Evolutionary conservation across 2,888 invertebrate species (phyloP), one percentile per base, ranked within the genome.

Genomic region (Acrobasis repandana): DNA sequence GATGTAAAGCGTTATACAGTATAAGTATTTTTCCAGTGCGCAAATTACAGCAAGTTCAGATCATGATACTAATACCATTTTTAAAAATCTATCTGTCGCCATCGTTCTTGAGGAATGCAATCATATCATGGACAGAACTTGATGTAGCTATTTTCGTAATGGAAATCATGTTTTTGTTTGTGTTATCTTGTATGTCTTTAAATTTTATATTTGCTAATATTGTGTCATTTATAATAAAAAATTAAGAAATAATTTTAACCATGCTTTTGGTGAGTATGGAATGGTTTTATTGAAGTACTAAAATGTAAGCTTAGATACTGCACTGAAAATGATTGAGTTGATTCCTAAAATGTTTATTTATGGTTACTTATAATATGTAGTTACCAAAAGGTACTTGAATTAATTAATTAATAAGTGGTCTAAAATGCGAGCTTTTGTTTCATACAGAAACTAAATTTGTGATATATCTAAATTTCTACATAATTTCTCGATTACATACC

Each of bases 401-500:
- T 28, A 28, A 6, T 28, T 28, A 6, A 6, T 28, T 28, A 28
- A 8, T 14, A 43, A 43, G 43, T 43, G 43, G n/a, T 43, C 43
- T 43, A 43, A 43, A 43, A 28, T 20, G 28, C 14, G 36, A 18
- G 16, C 14, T 14, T 14, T 36, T 38, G 16, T 49, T 18, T 54
- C 36, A 36, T 16, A 16, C 36, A 18, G 8, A 15, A n/a, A 33
- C 15, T n/a, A 3, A 33, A 14, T 58, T 33, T 48, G 48, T 58
- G 48, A 15, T 34, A 10, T 16, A 28, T 28, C 57, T 58, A 58
- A 16, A 20, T 20, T 20, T 34, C 34, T 48, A 34, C 33, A 33
- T 36, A 14, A 36, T 18, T 48, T 16, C 43, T 47, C 63, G 62
- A 60, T 71, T 74, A 81, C 81, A 77, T 83, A 85, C 82, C 83